These are phyloP conservation scores for Aphidoletes aphidimyza DNA, from an alignment of 2,888 invertebrate species.

Conservation along the genomic window DNA sequence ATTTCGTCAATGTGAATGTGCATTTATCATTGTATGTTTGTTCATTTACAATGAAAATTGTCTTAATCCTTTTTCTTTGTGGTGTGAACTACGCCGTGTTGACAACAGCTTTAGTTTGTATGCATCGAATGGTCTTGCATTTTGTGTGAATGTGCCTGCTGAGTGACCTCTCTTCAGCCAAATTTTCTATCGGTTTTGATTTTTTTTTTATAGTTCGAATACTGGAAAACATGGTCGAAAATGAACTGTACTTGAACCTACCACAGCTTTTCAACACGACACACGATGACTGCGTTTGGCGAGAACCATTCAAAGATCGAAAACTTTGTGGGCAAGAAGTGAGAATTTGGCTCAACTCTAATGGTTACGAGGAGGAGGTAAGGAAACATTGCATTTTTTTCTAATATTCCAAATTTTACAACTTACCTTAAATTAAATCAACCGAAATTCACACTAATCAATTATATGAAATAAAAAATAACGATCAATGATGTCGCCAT, in stretches of 20 bases:
- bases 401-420: background rate
- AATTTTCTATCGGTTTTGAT: background rate
- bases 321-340: conserved; percentile 40
- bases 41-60: conserved; percentile 19
- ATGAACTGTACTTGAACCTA: conserved; percentile 36
- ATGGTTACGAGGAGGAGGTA: background rate
- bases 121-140: background rate
- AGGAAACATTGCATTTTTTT: background rate
- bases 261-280: background rate
- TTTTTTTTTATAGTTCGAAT: background rate
- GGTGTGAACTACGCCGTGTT: conserved; percentile 20
- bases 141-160: background rate
- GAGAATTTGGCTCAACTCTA: background rate
- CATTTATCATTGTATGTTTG: background rate
- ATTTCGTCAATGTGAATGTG: background rate
- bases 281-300: conserved; percentile 11
- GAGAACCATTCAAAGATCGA: background rate
- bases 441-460: too few relatives aligned
- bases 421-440: too few relatives aligned
- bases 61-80: background rate
- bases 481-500: too few relatives aligned
- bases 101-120: conserved; percentile 20
- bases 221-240: conserved; percentile 42
- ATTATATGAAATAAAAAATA: too few relatives aligned
- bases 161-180: background rate